phyloP scores from a whole-genome alignment of 2,113 vertebrate species.

The Microtus montanus region DNA sequence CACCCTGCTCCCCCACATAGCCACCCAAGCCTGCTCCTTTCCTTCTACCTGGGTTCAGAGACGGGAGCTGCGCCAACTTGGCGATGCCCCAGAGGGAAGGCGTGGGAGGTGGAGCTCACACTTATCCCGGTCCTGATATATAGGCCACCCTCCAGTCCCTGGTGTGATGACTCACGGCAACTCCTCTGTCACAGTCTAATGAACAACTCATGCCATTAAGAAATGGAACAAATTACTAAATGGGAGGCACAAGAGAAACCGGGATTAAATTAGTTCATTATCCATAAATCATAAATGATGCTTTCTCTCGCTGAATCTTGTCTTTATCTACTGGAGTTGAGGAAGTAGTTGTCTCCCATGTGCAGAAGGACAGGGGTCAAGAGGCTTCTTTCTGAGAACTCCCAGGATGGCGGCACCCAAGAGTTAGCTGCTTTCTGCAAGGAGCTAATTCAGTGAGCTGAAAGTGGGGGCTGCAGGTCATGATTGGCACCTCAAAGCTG shows the following conservation, averaged over 20 bases:
- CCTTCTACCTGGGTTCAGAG: not conserved
- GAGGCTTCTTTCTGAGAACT: not conserved
- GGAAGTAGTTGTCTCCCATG: not conserved
- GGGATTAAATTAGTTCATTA: slow-evolving; percentile 62
- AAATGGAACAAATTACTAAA: slow-evolving; percentile 75
- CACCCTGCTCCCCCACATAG: accelerated
- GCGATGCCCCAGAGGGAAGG: not conserved
- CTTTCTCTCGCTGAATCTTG: not conserved
- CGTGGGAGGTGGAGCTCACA: not conserved
- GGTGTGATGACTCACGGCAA: slow-evolving; percentile 57
- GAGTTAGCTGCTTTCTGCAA: not conserved
- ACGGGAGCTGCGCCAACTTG: not conserved
- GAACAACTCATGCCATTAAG: slow-evolving; percentile 74
- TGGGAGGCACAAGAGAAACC: slow-evolving; percentile 63
- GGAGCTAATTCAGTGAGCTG: not conserved
- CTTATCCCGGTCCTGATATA: not conserved
- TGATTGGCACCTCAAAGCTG: accelerated
- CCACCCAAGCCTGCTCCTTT: not conserved
- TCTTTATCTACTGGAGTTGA: not conserved
- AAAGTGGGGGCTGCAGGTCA: not conserved
- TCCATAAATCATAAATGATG: slow-evolving; percentile 75
- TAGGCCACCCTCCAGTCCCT: slow-evolving; percentile 58
- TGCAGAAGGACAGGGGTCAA: not conserved
- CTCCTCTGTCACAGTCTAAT: slow-evolving; percentile 60
- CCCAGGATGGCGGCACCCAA: not conserved